phyloP scores from a whole-genome alignment of 2,888 invertebrate species.

The Megalurothrips usitatus region DNA sequence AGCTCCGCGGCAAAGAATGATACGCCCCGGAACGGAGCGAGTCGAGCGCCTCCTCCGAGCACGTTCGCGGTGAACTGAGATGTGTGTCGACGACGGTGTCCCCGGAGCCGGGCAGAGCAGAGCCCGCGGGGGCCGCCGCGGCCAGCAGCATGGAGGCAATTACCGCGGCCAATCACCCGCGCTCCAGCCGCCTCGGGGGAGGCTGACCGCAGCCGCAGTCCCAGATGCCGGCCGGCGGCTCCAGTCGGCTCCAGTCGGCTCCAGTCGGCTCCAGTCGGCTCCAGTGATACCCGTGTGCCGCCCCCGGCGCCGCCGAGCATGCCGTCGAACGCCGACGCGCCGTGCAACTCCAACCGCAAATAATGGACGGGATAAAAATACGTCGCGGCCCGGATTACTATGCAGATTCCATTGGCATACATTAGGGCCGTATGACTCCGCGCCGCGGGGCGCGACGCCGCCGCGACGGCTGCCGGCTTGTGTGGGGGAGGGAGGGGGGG shows the following conservation, averaged over 20 bases:
- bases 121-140: no score
- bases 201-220: not conserved
- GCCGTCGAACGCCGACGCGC: not conserved
- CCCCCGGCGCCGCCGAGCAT: not conserved
- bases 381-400: not conserved
- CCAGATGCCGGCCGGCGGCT: no score
- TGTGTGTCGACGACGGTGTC: no score
- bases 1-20: not conserved
- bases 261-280: no score
- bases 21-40: not conserved
- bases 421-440: not conserved
- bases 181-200: not conserved
- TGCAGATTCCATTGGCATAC: conserved; percentile 22
- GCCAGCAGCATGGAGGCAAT: not conserved
- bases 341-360: not conserved
- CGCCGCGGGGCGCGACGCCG: not conserved
- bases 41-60: not conserved
- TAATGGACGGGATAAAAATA: conserved; percentile 12
- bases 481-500: not conserved
- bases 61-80: no score
- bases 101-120: no score
- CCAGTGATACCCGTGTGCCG: not conserved
- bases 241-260: no score
- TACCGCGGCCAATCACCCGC: not conserved
- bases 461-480: not conserved